Evolutionary conservation across 2,797 vertebrate genomes (phyloP), one percentile per base, ranked within the genome.

Genomic region (Eurystomus glaucurus): DNA sequence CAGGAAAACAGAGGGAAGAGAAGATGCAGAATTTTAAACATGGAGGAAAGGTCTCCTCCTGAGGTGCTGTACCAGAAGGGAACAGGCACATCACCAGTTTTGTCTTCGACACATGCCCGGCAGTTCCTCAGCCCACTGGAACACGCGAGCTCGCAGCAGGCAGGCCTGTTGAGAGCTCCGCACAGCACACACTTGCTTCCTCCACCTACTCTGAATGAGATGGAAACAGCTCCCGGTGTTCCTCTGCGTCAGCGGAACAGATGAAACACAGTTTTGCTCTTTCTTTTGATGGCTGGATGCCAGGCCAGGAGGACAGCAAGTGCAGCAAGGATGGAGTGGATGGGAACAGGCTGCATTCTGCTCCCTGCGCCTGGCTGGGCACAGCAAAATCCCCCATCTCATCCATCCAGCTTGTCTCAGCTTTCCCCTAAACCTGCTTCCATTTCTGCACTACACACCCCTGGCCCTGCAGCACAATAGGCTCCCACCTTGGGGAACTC

Each of bases 201-300:
- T 90, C 93, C 97, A 93, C 94, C 97, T 92, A 95, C 95, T 96
- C 95, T 14, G 46, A 76, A 9, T 1, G 57, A 95, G 93, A 94
- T 88, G 91, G 72, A 91, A 88, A 85, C 89, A 94, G 85, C 90
- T 97, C 87, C 95, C 43, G 61, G 76, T 12, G 1, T 70, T 84
- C 71, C 89, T 96, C 91, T 96, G 95, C 96, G 79, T 96, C 91
- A 96, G 83, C 28, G 55, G 66, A 97, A 86, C 91, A 96, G 95
- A 96, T 96, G 95, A 94, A 94, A 95, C 75, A 52, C 80, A 93
- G 94, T 94, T 97, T 91, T 97, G 96, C 93, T 97, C 93, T 95
- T 95, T 95, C 95, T 94, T 75, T 87, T 75, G 43, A 60, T 91
- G 91, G 95, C 91, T 75, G 20, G 33, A 39, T 41, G 94, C 97